Evolutionary conservation across 2,113 vertebrate genomes (phyloP), one percentile per base, ranked within the genome.

Genomic region (Beaufortia kweichowensis): DNA sequence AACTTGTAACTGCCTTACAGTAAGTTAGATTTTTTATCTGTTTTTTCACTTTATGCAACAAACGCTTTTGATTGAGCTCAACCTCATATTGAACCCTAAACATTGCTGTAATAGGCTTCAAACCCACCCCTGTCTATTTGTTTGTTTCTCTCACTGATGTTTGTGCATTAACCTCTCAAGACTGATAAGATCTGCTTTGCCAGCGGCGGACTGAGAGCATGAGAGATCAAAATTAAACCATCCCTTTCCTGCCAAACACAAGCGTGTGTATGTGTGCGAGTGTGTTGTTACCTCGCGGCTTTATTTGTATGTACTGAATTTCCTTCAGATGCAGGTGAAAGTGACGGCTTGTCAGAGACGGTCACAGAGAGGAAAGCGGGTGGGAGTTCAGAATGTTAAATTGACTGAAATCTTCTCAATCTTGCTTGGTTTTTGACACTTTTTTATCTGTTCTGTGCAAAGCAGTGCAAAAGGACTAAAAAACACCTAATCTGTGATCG

Each of bases 151-250:
- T 43, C 23, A 1, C 31, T 2, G 0, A 29, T 9, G 56, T 64
- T 8, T 31, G 29, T 77, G 65, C 64, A 77, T 68, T 72, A 72
- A 79, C 57, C 61, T 72, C 61, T 72, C 33, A 67, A 68, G 35
- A 19, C 73, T 62, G 78, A 76, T 74, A 57, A 79, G 61, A 64
- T 79, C 77, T 12, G 55, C 24, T 28, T 29, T 60, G 57, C n/a
- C 35, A 46, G 75, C 41, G 14, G 63, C 5, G 10, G 56, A 39
- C 68, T 39, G 31, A 77, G 63, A 77, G 75, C 29, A 50, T n/a
- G 56, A 77, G 68, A 56, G 35, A 74, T 33, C 46, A 43, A 46
- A 74, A 60, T 75, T 53, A 79, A 60, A 39, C 53, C 56, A 57
- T 66, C 23, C 55, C 74, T 56, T 67, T n/a, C 39, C 41, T 67